These are phyloP conservation scores for Origma solitaria DNA, from an alignment of 2,113 vertebrate genomes.

Conservation along the genomic window DNA sequence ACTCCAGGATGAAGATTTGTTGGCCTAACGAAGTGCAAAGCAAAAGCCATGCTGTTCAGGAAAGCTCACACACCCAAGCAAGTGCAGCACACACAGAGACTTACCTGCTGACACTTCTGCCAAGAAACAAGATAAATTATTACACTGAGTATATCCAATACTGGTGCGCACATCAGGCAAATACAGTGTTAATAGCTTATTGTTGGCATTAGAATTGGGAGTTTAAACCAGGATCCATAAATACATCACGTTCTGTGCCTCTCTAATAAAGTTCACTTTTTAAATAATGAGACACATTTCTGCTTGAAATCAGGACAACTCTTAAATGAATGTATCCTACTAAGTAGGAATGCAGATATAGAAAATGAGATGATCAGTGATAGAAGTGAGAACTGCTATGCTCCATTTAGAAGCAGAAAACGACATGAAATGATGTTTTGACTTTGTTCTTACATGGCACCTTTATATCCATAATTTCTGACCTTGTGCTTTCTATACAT, in stretches of 20 bases:
- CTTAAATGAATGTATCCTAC: background rate
- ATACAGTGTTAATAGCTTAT: background rate
- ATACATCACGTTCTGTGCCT: background rate
- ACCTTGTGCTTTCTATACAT: background rate
- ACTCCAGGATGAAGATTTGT: background rate
- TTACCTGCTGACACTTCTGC: constrained; percentile 17
- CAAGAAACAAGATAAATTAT: constrained; percentile 13
- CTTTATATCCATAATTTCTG: background rate
- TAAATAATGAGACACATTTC: background rate
- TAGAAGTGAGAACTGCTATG: background rate
- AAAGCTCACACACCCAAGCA: background rate
- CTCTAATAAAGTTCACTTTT: background rate
- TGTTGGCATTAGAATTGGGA: background rate
- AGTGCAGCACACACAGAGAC: background rate
- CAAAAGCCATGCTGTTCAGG: background rate
- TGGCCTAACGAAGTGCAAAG: background rate
- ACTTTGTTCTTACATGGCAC: background rate
- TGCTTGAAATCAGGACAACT: background rate
- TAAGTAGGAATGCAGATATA: background rate
- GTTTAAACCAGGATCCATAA: background rate
- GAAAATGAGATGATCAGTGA: background rate
- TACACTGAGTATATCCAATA: background rate
- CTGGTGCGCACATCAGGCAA: background rate
- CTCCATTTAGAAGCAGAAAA: background rate
- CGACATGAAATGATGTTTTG: background rate